phyloP scores from a whole-genome alignment of 2,797 vertebrate species.

The Telmatherina bonti region DNA sequence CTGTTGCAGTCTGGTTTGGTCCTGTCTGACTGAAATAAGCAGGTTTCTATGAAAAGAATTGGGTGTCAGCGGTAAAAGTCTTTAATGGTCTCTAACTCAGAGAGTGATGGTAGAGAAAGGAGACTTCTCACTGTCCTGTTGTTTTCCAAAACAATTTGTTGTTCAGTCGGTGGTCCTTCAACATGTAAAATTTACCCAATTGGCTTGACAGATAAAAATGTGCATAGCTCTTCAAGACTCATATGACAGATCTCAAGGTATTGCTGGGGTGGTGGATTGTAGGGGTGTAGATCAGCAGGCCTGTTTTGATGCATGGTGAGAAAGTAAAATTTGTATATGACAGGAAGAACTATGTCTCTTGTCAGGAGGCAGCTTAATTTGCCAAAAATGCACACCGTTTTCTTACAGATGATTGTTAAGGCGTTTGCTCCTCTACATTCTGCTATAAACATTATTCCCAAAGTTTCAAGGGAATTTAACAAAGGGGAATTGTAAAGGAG shows the following conservation, averaged over 20 bases:
- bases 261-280: neutral
- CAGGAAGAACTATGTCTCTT: neutral
- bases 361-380: conserved; percentile 7
- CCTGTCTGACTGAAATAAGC: neutral
- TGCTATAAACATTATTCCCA: neutral
- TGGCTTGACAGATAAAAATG: conserved; percentile 4
- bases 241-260: neutral
- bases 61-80: neutral
- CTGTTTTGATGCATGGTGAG: conserved; percentile 8
- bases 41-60: neutral
- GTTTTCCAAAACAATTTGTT: neutral
- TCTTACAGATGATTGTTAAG: neutral
- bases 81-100: neutral
- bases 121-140: neutral
- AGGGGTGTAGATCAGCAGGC: conserved; percentile 2
- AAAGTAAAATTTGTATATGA: conserved; percentile 4
- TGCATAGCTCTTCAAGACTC: neutral
- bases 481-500: neutral
- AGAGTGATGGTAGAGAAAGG: neutral
- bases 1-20: neutral
- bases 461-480: neutral
- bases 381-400: conserved; percentile 4
- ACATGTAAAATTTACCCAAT: conserved; percentile 1
- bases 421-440: conserved; percentile 2
- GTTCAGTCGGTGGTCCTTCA: neutral